Conservation (phyloP, 2,113 vertebrate genomes). For the Calonectris borealis region DNA sequence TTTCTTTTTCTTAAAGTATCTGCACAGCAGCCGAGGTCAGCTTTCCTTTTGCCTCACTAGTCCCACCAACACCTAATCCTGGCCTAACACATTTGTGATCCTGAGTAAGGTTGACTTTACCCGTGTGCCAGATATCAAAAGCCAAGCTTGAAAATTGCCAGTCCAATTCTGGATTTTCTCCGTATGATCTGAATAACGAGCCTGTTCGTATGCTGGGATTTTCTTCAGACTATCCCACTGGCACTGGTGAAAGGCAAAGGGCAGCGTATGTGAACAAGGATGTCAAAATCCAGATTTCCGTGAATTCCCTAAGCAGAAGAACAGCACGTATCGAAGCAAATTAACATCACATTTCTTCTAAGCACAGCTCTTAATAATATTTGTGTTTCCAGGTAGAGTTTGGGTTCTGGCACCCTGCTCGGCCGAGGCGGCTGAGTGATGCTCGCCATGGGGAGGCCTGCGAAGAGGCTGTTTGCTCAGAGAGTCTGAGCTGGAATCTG, state of each 20-base stretch:
- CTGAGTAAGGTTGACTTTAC: background rate
- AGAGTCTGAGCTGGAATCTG: background rate
- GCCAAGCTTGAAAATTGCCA: background rate
- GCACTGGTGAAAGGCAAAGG: background rate
- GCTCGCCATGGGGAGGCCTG: rapidly evolving
- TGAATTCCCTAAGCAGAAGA: background rate
- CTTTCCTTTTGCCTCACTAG: background rate
- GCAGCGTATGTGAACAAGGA: background rate
- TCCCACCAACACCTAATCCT: background rate
- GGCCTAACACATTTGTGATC: background rate
- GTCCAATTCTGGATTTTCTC: background rate
- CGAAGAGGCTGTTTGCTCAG: background rate
- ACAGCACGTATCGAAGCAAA: background rate
- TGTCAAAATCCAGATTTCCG: background rate
- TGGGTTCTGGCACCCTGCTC: background rate
- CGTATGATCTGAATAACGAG: rapidly evolving
- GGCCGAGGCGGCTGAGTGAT: rapidly evolving
- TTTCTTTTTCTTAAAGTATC: background rate
- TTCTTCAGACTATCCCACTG: background rate
- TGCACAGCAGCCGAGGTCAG: background rate
- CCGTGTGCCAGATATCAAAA: background rate
- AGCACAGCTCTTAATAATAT: background rate
- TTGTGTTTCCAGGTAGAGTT: background rate
- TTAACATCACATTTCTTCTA: background rate
- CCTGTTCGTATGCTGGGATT: background rate